A percentile compares a stretch with the other conserved stretches of the same genome.
Conservation (phyloP, 2,888 invertebrate species). For the Caenorhabditis sp. region DNA sequence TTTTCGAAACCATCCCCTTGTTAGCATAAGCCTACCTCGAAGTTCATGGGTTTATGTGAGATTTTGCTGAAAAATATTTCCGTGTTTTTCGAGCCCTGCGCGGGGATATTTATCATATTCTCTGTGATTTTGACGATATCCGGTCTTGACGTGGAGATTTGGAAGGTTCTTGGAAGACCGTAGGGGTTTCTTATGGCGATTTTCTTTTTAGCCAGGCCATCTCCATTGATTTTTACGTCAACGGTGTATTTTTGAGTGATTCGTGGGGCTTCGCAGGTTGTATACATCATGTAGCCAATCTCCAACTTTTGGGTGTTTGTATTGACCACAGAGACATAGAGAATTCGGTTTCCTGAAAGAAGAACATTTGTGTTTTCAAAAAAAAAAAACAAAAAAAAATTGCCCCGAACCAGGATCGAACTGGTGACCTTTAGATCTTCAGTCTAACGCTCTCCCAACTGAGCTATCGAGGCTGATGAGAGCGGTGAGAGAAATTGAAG, state of each 20-base stretch:
- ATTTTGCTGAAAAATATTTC: slow-evolving; percentile 35
- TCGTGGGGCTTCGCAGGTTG: slow-evolving; percentile 18
- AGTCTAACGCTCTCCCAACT: slow-evolving; percentile 71
- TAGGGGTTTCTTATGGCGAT: slow-evolving; percentile 42
- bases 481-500: neutral
- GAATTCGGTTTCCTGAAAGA: slow-evolving; percentile 27
- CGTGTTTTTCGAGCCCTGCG: slow-evolving; percentile 16
- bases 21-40: slow-evolving; percentile 26
- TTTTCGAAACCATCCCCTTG: neutral
- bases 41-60: slow-evolving; percentile 33
- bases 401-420: slow-evolving; percentile 71
- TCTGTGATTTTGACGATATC: slow-evolving; percentile 29
- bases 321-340: slow-evolving; percentile 28
- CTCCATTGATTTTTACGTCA: slow-evolving; percentile 16
- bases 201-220: slow-evolving; percentile 26
- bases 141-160: slow-evolving; percentile 34
- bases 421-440: slow-evolving; percentile 71
- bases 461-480: slow-evolving; percentile 50
- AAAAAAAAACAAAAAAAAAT: too few species aligned
- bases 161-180: slow-evolving; percentile 37
- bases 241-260: slow-evolving; percentile 29
- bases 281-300: slow-evolving; percentile 14
- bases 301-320: slow-evolving; percentile 17
- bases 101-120: slow-evolving; percentile 21
- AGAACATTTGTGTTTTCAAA: neutral